Evolutionary conservation across 1,140 invertebrate species (phyloP).

Genomic region (Saccostrea glomerata): DNA sequence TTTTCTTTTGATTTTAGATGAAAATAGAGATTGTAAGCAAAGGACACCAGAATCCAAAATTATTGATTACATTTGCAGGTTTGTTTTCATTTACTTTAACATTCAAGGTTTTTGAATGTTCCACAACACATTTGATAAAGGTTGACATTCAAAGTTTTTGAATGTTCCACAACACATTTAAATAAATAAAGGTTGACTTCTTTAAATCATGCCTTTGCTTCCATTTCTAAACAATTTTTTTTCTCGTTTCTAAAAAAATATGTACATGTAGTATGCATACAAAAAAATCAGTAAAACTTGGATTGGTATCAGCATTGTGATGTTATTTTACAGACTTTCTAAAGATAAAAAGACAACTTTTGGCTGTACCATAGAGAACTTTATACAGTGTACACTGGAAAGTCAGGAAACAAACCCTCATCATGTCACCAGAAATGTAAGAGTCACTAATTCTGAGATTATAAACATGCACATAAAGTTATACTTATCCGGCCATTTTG

Average conservation of each 20-base stretch:
- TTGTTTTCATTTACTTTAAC: constrained; percentile 33
- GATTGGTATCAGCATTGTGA: background rate
- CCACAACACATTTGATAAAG: no score
- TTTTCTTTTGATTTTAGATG: constrained; percentile 5
- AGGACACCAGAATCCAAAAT: constrained; percentile 71
- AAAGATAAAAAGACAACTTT: constrained; percentile 85
- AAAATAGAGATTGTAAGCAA: constrained; percentile 21
- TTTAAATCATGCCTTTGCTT: no score
- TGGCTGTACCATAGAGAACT: constrained; percentile 94
- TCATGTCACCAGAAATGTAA: constrained; percentile 93
- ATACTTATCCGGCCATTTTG: no score
- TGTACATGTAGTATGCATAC: no score
- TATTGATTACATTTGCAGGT: constrained; percentile 76
- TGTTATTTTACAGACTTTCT: constrained; percentile 82
- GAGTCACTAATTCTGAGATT: background rate
- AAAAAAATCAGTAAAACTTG: no score
- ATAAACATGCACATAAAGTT: no score
- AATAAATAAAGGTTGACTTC: no score
- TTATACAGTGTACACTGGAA: constrained; percentile 95
- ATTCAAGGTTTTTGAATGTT: no score
- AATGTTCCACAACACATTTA: no score
- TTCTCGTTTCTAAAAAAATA: no score
- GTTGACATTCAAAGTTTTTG: no score
- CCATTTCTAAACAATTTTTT: no score
- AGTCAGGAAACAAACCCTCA: constrained; percentile 92